Evolutionary conservation across 2,797 vertebrate species (phyloP).

Genomic region (Poecilia velifera): DNA sequence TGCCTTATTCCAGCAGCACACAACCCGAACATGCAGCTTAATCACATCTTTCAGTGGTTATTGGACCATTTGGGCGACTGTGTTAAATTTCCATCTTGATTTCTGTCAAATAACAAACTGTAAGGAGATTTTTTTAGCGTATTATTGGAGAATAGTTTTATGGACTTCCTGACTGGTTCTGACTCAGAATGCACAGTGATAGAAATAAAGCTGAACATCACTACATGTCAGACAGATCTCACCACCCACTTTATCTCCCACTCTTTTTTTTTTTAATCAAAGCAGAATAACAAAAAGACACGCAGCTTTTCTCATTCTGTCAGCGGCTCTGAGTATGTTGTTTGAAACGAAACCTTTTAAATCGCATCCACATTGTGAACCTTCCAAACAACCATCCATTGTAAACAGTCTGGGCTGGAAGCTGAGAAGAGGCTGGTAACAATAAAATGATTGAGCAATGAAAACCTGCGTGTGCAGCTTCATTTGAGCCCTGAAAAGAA

Average conservation of each 20-base stretch:
- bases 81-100: background rate
- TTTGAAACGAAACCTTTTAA: constrained; percentile 13
- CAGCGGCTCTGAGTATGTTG: background rate
- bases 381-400: background rate
- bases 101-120: background rate
- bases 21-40: background rate
- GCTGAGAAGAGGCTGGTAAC: background rate
- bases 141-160: background rate
- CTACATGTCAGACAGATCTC: constrained; percentile 7
- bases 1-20: background rate
- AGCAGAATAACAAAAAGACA: constrained; percentile 6
- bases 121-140: background rate
- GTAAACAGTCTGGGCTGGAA: background rate
- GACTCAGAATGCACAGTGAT: background rate
- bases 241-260: constrained; percentile 12
- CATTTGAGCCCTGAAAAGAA: background rate
- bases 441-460: background rate
- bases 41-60: background rate
- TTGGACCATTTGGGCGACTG: background rate
- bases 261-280: background rate
- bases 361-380: background rate
- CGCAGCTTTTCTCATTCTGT: background rate
- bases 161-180: background rate
- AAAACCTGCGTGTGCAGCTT: background rate
- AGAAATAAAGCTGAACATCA: constrained; percentile 4